A percentile compares a stretch with the other conserved stretches of the same genome.
phyloP scores from a whole-genome alignment of 2,888 invertebrate genomes.

The Mesorhabditis spiculigera region DNA sequence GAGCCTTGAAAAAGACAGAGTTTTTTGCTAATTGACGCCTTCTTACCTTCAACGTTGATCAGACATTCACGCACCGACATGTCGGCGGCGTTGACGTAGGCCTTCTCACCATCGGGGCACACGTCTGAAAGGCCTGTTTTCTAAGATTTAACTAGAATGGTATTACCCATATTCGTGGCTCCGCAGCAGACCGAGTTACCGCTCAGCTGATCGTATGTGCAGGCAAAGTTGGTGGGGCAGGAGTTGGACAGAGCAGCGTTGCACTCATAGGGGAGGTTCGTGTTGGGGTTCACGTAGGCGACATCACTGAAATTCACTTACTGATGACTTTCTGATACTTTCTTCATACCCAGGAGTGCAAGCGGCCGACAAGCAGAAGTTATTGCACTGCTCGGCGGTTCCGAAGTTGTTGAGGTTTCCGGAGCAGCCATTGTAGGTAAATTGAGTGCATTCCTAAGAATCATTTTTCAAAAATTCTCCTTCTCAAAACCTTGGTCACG shows the following conservation, averaged over 20 bases:
- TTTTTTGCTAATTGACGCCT: not conserved
- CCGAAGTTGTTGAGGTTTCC: slow-evolving; percentile 55
- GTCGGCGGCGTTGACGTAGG: slow-evolving; percentile 56
- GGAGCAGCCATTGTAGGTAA: slow-evolving; percentile 55
- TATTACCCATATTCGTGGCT: slow-evolving; percentile 52
- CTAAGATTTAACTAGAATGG: not conserved
- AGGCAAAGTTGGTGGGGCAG: slow-evolving; percentile 55
- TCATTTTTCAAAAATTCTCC: slow-evolving; percentile 28
- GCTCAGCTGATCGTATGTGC: slow-evolving; percentile 52
- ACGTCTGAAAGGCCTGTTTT: slow-evolving; percentile 39
- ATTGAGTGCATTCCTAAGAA: slow-evolving; percentile 51
- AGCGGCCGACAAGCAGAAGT: slow-evolving; percentile 57
- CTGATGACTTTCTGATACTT: not conserved
- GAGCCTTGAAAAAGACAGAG: slow-evolving; percentile 19
- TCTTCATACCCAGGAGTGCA: slow-evolving; percentile 45
- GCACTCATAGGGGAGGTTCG: slow-evolving; percentile 53
- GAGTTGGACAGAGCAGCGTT: slow-evolving; percentile 53
- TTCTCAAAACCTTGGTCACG: slow-evolving; percentile 27
- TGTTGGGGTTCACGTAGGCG: slow-evolving; percentile 57
- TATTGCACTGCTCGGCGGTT: slow-evolving; percentile 55
- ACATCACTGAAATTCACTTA: slow-evolving; percentile 25
- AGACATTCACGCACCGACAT: slow-evolving; percentile 55
- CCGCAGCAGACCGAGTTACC: slow-evolving; percentile 56
- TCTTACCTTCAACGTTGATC: slow-evolving; percentile 47
- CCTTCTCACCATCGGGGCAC: slow-evolving; percentile 56